phyloP scores from a whole-genome alignment of 2,888 invertebrate genomes.

The Tetragonisca angustula region DNA sequence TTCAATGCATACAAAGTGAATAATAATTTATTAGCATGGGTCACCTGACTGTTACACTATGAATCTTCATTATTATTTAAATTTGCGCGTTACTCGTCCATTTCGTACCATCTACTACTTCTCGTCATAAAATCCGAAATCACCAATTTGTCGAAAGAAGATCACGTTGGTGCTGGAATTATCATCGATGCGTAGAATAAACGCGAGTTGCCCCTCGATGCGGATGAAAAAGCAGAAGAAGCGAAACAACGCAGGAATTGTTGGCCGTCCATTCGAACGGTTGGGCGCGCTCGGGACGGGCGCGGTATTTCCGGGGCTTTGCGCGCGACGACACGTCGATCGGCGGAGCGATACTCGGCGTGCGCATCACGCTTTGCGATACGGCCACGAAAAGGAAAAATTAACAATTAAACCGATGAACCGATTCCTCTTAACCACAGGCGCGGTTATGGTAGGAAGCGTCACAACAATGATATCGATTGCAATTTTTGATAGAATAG shows the following conservation, averaged over 20 bases:
- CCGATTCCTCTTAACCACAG: neutral
- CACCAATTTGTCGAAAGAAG: neutral
- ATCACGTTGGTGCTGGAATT: constrained; percentile 1
- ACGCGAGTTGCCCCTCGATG: constrained; percentile 4
- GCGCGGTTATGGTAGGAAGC: neutral
- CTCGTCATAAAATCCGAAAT: neutral
- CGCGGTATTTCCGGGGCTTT: constrained; percentile 82
- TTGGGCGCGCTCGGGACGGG: constrained; percentile 78
- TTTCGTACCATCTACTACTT: neutral
- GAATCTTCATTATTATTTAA: constrained; percentile 28
- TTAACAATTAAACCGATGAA: neutral
- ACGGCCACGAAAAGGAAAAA: constrained; percentile 51
- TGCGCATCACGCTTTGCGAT: constrained; percentile 56
- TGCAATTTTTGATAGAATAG: neutral
- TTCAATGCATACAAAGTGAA: neutral
- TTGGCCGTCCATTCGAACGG: constrained; percentile 74
- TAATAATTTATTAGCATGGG: neutral
- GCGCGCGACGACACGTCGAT: constrained; percentile 72
- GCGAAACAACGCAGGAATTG: constrained; percentile 71
- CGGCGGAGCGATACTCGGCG: constrained; percentile 71
- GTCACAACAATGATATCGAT: neutral
- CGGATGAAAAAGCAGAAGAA: constrained; percentile 25
- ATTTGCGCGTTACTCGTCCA: neutral
- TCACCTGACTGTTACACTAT: neutral
- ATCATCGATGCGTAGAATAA: constrained; percentile 9